These are phyloP conservation scores for Drosophila miranda DNA, from an alignment of 1,140 invertebrate genomes.

Conservation along the genomic window DNA sequence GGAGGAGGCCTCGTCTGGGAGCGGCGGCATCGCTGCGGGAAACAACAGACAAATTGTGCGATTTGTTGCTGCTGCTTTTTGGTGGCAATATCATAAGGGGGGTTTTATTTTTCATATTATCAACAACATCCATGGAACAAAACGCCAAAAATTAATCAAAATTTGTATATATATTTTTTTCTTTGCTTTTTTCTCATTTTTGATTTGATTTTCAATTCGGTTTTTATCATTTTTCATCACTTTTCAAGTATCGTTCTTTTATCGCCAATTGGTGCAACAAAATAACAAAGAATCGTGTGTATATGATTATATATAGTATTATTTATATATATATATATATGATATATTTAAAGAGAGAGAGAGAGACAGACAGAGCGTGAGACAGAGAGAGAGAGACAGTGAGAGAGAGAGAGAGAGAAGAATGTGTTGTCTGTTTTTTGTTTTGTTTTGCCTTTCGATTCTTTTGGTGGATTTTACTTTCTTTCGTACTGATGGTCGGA, in stretches of 20 bases:
- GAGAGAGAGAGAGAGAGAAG: not conserved
- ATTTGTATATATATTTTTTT: conserved; percentile 39
- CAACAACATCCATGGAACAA: conserved; percentile 78
- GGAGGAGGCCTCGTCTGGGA: too few relatives aligned
- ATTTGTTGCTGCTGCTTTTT: conserved; percentile 66
- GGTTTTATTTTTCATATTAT: conserved; percentile 19
- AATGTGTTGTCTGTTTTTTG: conserved; percentile 7
- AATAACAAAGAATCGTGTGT: conserved; percentile 42
- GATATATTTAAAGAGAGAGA: conserved; percentile 8
- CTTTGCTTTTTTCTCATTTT: conserved; percentile 23
- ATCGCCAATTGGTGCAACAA: conserved; percentile 53
- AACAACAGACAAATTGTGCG: conserved; percentile 72
- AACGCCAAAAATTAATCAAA: conserved; percentile 78
- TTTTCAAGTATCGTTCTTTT: conserved; percentile 8
- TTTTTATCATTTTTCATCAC: conserved; percentile 18
- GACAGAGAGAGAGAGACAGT: too few relatives aligned
- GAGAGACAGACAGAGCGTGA: not conserved
- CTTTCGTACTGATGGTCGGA: conserved; percentile 18
- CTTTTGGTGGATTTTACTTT: conserved; percentile 8
- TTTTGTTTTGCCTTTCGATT: conserved; percentile 20
- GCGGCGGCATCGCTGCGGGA: conserved; percentile 57
- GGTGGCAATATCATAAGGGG: conserved; percentile 1
- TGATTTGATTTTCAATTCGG: not conserved
- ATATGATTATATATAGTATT: not conserved
- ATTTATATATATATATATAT: not conserved